Evolutionary conservation across 1,140 invertebrate species (phyloP), one percentile per base, ranked within the genome.

Genomic region (Drosophila mauritiana): DNA sequence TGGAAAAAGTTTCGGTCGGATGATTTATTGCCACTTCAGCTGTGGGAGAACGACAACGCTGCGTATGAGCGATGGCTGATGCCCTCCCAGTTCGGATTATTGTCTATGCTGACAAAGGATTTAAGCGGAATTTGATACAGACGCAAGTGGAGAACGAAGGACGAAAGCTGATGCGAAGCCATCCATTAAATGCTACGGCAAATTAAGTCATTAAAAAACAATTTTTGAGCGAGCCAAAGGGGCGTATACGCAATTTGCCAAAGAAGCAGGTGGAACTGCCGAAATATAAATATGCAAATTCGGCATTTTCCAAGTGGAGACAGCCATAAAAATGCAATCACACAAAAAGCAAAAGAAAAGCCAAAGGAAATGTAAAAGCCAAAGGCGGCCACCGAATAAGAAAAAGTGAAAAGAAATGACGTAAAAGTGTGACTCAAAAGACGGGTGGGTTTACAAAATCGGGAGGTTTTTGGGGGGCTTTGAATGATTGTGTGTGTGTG

Each of bases 161-260:
- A 45, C 42, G 12, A 48, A 48, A 11, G 45, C 15, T 20, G 22
- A 31, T n/a, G n/a, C 40, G 67, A 53, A 73, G 77, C 74, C 57
- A 84, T 55, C 58, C 70, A 78, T 85, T 85, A 85, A 85, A 85
- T 74, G 73, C 56, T 57, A 49, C 46, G 61, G 17, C 74, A 88
- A 88, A 88, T 88, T 88, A 88, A 88, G 76, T 89, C 80, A 88
- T 88, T 88, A 88, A 88, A 88, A 77, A 88, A 43, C 75, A 63
- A 78, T 81, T 77, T 81, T 57, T 65, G 43, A 20, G 39, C 17
- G 58, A 36, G 36, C 20, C 46, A 17, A 17, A 17, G 51, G 45
- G 45, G 55, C 75, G 80, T 83, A 83, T 83, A 62, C 80, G 63
- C 73, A 82, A 82, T 80, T 40, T 17, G 4, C 13, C 27, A 15